Percentiles rank a stretch among this genome's conserved stretches.
Conservation (phyloP, 2,113 vertebrate genomes). For the Poecile atricapillus region DNA sequence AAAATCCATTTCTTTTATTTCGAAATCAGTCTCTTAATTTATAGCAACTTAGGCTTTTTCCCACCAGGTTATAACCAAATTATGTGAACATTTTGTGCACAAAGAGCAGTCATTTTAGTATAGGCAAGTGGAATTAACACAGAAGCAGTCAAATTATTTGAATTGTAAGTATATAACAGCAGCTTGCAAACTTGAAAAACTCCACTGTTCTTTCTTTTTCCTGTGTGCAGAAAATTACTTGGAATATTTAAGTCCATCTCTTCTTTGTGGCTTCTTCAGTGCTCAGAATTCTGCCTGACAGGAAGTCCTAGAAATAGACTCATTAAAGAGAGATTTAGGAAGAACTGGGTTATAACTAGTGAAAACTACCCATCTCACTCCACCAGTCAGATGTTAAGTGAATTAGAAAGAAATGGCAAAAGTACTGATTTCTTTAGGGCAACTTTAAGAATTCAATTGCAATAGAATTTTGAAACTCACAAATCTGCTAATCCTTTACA, state of each 20-base stretch:
- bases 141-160: background rate
- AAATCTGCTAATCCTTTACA: background rate
- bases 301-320: background rate
- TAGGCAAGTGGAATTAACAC: background rate
- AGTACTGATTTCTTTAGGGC: background rate
- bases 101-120: background rate
- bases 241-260: background rate
- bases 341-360: background rate
- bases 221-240: background rate
- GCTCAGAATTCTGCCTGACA: background rate
- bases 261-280: background rate
- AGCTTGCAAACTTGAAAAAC: background rate
- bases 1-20: slow-evolving; percentile 19
- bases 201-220: background rate
- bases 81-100: background rate
- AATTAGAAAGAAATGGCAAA: background rate
- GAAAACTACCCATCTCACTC: background rate
- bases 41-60: background rate
- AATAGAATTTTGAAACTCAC: background rate
- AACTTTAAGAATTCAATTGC: background rate
- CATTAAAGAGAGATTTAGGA: background rate
- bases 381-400: background rate
- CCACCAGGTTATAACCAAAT: background rate
- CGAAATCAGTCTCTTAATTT: slow-evolving; percentile 8
- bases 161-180: background rate